Evolutionary conservation across 2,113 vertebrate species (phyloP), one percentile per base, ranked within the genome.

Genomic region (Halichoerus grypus): DNA sequence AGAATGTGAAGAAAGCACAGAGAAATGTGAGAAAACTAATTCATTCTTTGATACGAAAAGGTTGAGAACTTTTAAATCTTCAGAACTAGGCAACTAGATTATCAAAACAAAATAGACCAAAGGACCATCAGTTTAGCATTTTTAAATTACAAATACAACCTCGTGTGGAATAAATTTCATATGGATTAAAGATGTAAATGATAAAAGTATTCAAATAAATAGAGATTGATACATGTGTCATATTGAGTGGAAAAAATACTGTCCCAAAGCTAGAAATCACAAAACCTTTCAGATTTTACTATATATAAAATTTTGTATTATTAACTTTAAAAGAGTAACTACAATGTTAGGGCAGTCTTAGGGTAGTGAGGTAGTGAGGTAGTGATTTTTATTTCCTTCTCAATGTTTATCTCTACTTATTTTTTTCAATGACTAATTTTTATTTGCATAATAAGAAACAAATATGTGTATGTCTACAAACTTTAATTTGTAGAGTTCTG

Each of bases 361-460:
- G 21, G 26, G 5, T 12, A 94, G 21, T 86, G 31, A 72, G 26
- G 5, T 12, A 94, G 21, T 86, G 31, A 72, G 57, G 51, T 7
- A 67, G 57, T 96, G 46, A 79, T 90, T 97, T 87, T 90, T 95
- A 63, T 71, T 97, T 91, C 77, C 91, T 97, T 84, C 63, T 87
- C 65, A 76, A 1, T 92, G 18, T 86, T 98, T 67, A 91, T 63
- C 88, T 85, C 55, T 67, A 49, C 46, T 61, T 88, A 65, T 83
- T 85, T 67, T 61, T 92, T 24, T 42, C 12, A 94, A 49, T 69
- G 18, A 86, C 39, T 88, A 1, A 59, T 2, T 81, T 95, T 93
- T 88, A 82, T 71, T 79, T 94, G 12, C 28, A 59, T 92, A 91
- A 71, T 91, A 96, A 89, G 33, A 97, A 94, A 94, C 74, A 92